Conservation (phyloP, 2,113 vertebrate genomes). For the Chamaetylas fuelleborni region DNA sequence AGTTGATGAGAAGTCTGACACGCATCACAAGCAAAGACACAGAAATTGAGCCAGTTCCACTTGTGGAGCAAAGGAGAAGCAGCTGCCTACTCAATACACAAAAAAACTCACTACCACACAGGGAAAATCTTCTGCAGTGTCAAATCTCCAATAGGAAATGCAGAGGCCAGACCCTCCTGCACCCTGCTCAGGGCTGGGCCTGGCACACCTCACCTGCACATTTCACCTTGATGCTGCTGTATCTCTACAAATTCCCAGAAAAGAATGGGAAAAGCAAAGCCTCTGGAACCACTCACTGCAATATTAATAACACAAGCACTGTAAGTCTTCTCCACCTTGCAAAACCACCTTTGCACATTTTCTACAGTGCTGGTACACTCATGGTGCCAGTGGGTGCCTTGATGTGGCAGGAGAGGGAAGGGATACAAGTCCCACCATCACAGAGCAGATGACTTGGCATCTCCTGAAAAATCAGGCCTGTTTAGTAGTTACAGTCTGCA, state of each 20-base stretch:
- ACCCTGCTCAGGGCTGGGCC: not conserved
- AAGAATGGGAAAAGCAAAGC: not conserved
- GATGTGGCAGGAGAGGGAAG: not conserved
- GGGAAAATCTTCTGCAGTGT: not conserved
- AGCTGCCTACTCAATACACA: not conserved
- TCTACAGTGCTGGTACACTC: not conserved
- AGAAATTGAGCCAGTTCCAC: not conserved
- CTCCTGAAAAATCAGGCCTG: not conserved
- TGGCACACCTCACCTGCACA: accelerated
- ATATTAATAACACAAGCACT: not conserved
- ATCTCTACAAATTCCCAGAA: not conserved
- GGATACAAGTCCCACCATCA: not conserved
- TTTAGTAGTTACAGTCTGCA: not conserved
- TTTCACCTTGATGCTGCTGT: not conserved
- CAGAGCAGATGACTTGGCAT: not conserved
- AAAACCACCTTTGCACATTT: not conserved
- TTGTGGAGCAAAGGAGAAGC: not conserved
- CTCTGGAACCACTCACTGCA: not conserved
- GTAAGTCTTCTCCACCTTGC: not conserved
- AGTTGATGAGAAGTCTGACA: not conserved
- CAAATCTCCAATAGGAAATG: not conserved
- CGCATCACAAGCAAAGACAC: not conserved
- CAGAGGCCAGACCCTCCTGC: not conserved
- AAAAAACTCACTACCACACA: not conserved
- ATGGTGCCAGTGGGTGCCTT: not conserved